Base-by-base conservation (phyloP, 2,888 invertebrate species). In the Meiosimyza decipiens region DNA sequence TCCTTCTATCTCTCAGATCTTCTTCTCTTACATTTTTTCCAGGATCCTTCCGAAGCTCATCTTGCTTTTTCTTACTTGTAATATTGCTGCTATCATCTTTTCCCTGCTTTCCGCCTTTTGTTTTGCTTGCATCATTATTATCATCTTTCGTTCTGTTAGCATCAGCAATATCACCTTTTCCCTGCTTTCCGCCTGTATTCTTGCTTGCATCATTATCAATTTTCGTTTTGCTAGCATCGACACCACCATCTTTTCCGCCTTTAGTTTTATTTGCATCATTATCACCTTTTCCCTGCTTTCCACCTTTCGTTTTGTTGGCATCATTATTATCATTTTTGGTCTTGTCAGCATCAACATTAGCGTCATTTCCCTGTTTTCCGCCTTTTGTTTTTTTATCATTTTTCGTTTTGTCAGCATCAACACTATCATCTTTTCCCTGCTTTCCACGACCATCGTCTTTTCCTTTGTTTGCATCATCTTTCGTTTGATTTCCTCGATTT, bases 251-350 rank as follows among this genome's bases (percentile, higher is more conserved):
- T 18, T 62, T 49, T 33, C 28, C 63, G 9, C 59, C 28, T 40
- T 73, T 70, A 6, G 16, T 49, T 55, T 73, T 73, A 6, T 18
- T 33, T 57, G 67, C 55, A n/a, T 18, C 33, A 33, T 65, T 63
- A 18, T 73, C 59, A 18, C 47, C 52, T 15, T 66, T 66, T 50
- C 40, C 40, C 22, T 22, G 11, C 1, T 9, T 50, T 1, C 40
- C 40, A 9, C 12, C 51, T 51, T 50, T 51, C 6, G 63, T 71
- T 15, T 65, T 69, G 52, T 40, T 70, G 60, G 67, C 52, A 22
- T 16, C 40, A 40, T 65, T 65, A 16, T 74, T 60, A 47, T 47
- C 50, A n/a, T 40, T 33, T 50, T 52, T 54, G 18, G 15, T 40
- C 22, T 28, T 33, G 11, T 59, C 64, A 57, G 67, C 55, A n/a